Evolutionary conservation across 2,113 vertebrate species (phyloP), one percentile per base, ranked within the genome.

Genomic region (Gavialis gangeticus): DNA sequence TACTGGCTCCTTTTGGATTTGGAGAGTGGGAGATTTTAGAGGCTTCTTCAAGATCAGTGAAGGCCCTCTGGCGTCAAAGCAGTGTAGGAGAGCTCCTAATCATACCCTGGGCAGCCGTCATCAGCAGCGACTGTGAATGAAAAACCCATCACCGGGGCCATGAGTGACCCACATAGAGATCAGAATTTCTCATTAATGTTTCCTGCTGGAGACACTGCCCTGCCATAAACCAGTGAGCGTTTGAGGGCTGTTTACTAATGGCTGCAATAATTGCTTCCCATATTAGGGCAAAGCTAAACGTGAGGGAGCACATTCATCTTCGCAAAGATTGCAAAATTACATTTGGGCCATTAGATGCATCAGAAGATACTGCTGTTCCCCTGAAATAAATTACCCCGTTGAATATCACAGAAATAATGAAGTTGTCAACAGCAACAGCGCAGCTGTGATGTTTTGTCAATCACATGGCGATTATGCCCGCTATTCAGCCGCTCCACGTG

Each of bases 341-440:
- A 17, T 4, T 27, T 46, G 90, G 75, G 21, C 85, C 86, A 55
- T 83, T 81, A 95, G 81, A 84, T 16, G 3, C 87, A 88, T 86
- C 92, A 89, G 85, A 84, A 96, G 83, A 93, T 88, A 90, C 1
- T 93, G 88, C 82, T 85, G 60, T 6, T 80, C 91, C 66, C 12
- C 10, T 84, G 87, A 96, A 96, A 92, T 67, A 87, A 96, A 94
- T 97, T 87, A 94, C 56, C 24, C 84, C 84, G 91, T 60, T 89
- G 92, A 97, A 82, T 82, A 93, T 89, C 85, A 84, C 0, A 27
- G 90, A 71, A 92, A 92, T 96, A 93, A 97, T 96, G 95, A 97
- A 97, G 96, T 17, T 96, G 92, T 97, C 94, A 96, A 66, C 77
- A 84, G 93, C 89, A 96, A 84, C 55, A 77, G 82, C 1, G 27